These are phyloP conservation scores for Aelia acuminata DNA, from an alignment of 2,888 invertebrate genomes.

Conservation along the genomic window DNA sequence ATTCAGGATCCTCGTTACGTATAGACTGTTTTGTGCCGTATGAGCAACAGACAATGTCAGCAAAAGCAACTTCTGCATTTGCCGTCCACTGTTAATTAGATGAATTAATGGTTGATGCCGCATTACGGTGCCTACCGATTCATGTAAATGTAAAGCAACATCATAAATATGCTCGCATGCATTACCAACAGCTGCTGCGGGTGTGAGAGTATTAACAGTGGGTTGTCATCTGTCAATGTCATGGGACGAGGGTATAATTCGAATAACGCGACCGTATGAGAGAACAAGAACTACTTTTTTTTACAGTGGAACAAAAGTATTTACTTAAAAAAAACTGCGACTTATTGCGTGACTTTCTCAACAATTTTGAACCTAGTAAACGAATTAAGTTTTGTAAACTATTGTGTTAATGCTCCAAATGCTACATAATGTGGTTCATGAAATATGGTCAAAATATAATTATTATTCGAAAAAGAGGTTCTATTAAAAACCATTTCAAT, in stretches of 20 bases:
- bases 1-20: not conserved
- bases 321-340: too few relatives aligned
- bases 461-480: too few relatives aligned
- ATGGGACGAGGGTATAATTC: not conserved
- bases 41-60: not conserved
- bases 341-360: too few relatives aligned
- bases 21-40: not conserved
- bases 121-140: not conserved
- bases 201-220: not conserved
- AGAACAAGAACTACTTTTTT: too few relatives aligned
- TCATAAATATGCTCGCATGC: not conserved
- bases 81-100: not conserved
- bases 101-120: not conserved
- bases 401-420: too few relatives aligned
- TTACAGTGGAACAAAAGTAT: too few relatives aligned
- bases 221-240: not conserved
- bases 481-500: too few relatives aligned
- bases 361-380: too few relatives aligned
- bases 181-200: not conserved
- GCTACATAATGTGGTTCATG: too few relatives aligned
- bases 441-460: too few relatives aligned
- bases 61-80: not conserved
- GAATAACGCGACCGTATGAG: too few relatives aligned
- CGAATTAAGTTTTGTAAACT: too few relatives aligned
- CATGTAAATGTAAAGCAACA: not conserved